Percentiles rank a stretch among this genome's conserved stretches.
These are phyloP conservation scores for Stramonita haemastoma DNA, from an alignment of 2,888 invertebrate species.

Conservation along the genomic window DNA sequence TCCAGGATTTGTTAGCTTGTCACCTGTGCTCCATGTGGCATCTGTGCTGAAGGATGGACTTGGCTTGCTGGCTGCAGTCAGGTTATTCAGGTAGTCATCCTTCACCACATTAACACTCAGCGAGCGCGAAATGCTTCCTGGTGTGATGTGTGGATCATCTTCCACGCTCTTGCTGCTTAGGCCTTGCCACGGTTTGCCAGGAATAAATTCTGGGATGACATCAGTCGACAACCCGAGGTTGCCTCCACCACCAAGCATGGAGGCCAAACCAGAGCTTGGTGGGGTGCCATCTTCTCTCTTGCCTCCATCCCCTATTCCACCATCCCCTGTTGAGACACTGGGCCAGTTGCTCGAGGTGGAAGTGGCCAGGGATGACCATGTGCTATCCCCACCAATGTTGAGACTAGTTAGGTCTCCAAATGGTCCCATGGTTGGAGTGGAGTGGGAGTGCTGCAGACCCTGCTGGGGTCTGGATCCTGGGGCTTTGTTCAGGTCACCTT, in stretches of 20 bases:
- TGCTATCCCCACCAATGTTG: slow-evolving; percentile 64
- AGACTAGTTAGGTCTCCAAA: slow-evolving; percentile 62
- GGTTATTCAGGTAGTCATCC: slow-evolving; percentile 82
- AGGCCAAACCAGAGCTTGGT: slow-evolving; percentile 38
- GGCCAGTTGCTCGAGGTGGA: slow-evolving; percentile 67
- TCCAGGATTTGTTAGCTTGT: slow-evolving; percentile 42
- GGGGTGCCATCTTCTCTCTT: slow-evolving; percentile 42
- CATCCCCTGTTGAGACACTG: slow-evolving; percentile 26
- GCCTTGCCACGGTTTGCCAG: slow-evolving; percentile 93
- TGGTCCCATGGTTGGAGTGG: slow-evolving; percentile 82
- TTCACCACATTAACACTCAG: slow-evolving; percentile 91
- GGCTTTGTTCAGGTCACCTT: slow-evolving; percentile 64
- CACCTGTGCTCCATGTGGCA: slow-evolving; percentile 47
- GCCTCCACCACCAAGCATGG: slow-evolving; percentile 41
- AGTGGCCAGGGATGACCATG: slow-evolving; percentile 67
- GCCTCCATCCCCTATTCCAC: slow-evolving; percentile 19
- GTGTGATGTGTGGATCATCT: slow-evolving; percentile 97
- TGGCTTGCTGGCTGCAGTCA: slow-evolving; percentile 60
- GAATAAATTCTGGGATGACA: slow-evolving; percentile 97
- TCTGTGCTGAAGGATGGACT: slow-evolving; percentile 53
- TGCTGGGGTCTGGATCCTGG: slow-evolving; percentile 64
- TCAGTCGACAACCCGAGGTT: slow-evolving; percentile 48
- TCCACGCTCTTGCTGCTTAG: slow-evolving; percentile 95
- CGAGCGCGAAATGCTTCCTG: slow-evolving; percentile 84
- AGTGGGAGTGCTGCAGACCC: slow-evolving; percentile 77